Evolutionary conservation across 30 jellyfish, hydroid and myxozoan species (phyloP), one percentile per base, ranked within the genome.

Genomic region (Pelagia noctiluca): DNA sequence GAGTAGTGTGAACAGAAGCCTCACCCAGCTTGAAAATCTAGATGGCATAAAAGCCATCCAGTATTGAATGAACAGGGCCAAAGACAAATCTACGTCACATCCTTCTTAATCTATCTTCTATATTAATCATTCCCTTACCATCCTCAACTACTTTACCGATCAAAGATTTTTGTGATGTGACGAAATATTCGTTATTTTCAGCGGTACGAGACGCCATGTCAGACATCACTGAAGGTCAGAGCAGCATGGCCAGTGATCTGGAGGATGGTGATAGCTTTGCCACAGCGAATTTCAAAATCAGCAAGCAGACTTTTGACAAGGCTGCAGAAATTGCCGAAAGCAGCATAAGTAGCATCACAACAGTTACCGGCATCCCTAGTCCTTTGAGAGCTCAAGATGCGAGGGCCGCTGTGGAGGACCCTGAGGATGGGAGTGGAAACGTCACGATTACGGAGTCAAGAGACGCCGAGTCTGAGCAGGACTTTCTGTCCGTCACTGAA

Each of bases 171-270:
- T n/a, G n/a, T n/a, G n/a, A n/a, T n/a, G n/a, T n/a, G n/a, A n/a
- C n/a, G n/a, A n/a, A n/a, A n/a, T n/a, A n/a, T n/a, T n/a, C 54
- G 10, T 18, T 35, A 8, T 22, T 24, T 0, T 52, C 37, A 91
- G 98, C 98, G 24, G 82, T 73, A 48, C 75, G 88, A 35, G 98
- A 91, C 78, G 96, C 80, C 23, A 66, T 91, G 91, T 91, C 98
- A 22, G 98, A 91, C 50, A 77, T 91, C 10, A 73, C 88, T 3
- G 95, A 75, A 38, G 81, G 78, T 11, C 95, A 74, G 31, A 70
- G 84, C 16, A 73, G 95, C 28, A 52, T 64, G 1, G 75, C 50
- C 22, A 68, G 88, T 12, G 87, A 83, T 53, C 86, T 42, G 0
- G 86, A 83, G 28, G 95, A 84, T 61, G 38, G 60, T 11, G 95